Conservation (phyloP, 2,888 invertebrate genomes). For the Pollenia labialis region DNA sequence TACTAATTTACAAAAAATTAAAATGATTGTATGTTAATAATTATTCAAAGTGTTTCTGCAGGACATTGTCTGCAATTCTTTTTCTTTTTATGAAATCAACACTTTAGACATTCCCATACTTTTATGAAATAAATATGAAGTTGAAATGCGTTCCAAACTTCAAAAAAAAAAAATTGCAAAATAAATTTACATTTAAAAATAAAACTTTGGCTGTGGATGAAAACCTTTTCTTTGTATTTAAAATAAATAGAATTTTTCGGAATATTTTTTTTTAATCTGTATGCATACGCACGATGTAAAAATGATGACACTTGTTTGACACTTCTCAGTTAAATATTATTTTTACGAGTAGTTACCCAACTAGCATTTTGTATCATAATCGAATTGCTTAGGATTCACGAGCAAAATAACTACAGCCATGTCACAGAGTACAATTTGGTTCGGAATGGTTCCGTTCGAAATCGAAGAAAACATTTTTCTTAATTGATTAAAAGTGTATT, state of each 20-base stretch:
- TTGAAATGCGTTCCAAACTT: not conserved
- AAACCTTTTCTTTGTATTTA: not conserved
- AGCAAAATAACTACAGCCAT: no score
- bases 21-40: not conserved
- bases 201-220: not conserved
- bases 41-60: slow-evolving; percentile 19
- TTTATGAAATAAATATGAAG: not conserved
- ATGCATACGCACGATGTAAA: slow-evolving; percentile 21
- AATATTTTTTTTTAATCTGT: slow-evolving; percentile 34
- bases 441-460: no score
- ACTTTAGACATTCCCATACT: not conserved
- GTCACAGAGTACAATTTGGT: no score
- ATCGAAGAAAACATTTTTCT: no score
- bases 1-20: not conserved
- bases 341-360: not conserved
- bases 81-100: not conserved
- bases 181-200: slow-evolving; percentile 23
- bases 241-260: not conserved
- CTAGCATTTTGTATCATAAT: no score
- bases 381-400: no score
- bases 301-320: slow-evolving; percentile 62
- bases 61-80: slow-evolving; percentile 6
- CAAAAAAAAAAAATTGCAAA: not conserved
- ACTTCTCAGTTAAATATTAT: slow-evolving; percentile 50
- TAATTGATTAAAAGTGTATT: no score